Evolutionary conservation across 2,888 invertebrate genomes (phyloP).

Genomic region (Siphlonurus alternatus): DNA sequence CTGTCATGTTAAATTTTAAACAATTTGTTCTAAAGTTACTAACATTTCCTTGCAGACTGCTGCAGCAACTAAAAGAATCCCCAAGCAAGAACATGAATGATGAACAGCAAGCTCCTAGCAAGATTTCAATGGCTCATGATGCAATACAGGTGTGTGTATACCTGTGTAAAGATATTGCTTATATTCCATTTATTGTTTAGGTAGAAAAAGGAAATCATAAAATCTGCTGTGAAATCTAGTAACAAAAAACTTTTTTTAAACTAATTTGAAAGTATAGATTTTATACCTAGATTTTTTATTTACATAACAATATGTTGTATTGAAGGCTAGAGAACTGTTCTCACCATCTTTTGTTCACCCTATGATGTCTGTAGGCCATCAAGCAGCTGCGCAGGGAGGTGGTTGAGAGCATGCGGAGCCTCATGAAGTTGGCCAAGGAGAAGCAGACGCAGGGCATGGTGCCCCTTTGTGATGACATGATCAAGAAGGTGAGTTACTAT

Average conservation of each 20-base stretch:
- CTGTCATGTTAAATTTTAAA: too few species aligned
- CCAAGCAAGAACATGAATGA: constrained; percentile 12
- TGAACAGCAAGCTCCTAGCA: constrained; percentile 45
- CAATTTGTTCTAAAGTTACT: too few species aligned
- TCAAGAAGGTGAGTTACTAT: constrained; percentile 35
- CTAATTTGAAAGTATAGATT: too few species aligned
- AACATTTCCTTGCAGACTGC: constrained; percentile 44
- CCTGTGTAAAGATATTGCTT: too few species aligned
- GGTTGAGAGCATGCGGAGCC: constrained; percentile 55
- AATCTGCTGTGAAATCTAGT: too few species aligned
- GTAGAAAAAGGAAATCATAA: too few species aligned
- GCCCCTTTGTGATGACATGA: constrained; percentile 59
- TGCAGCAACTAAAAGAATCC: constrained; percentile 66
- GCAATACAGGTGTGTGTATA: constrained; percentile 40
- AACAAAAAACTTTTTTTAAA: too few species aligned
- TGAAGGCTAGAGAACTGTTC: too few species aligned
- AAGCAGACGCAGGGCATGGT: constrained; percentile 57
- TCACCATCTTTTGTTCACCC: too few species aligned
- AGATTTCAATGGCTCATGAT: constrained; percentile 66
- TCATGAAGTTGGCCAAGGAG: constrained; percentile 54
- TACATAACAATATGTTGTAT: too few species aligned
- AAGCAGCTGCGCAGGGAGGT: constrained; percentile 59
- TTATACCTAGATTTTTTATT: too few species aligned
- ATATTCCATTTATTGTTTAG: too few species aligned
- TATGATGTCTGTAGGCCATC: constrained; percentile 45